phyloP scores from a whole-genome alignment of 2,797 vertebrate species.

The Chromis chromis region DNA sequence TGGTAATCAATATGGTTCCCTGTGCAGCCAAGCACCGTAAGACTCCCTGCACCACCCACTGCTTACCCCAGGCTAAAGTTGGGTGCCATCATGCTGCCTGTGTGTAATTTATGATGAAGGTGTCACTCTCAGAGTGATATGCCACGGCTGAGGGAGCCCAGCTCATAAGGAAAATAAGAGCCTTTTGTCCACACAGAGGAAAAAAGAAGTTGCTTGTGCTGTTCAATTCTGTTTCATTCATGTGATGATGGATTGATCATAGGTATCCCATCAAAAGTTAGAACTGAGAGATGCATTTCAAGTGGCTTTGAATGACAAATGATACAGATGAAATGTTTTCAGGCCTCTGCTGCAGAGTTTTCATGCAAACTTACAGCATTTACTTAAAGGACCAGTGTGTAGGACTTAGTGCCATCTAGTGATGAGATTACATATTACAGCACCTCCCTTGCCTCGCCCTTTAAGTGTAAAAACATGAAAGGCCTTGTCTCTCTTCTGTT shows the following conservation, averaged over 20 bases:
- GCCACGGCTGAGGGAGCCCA: slow-evolving; percentile 58
- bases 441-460: too few species aligned
- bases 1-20: slow-evolving; percentile 79
- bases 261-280: slow-evolving; percentile 46
- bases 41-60: slow-evolving; percentile 58
- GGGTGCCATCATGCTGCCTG: slow-evolving; percentile 51
- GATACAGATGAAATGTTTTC: slow-evolving; percentile 27
- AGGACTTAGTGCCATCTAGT: too few species aligned
- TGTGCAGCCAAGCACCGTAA: slow-evolving; percentile 62
- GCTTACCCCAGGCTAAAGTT: slow-evolving; percentile 60
- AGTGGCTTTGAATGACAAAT: slow-evolving; percentile 56
- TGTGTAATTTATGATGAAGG: slow-evolving; percentile 77
- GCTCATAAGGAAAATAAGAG: slow-evolving; percentile 65
- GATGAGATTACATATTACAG: too few species aligned
- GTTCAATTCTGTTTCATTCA: slow-evolving; percentile 51
- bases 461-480: too few species aligned
- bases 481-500: too few species aligned
- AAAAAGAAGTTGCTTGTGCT: slow-evolving; percentile 46
- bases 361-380: slow-evolving; percentile 20
- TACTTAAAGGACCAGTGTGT: not conserved
- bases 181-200: slow-evolving; percentile 50
- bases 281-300: slow-evolving; percentile 48
- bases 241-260: slow-evolving; percentile 61
- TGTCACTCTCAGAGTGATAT: slow-evolving; percentile 71
- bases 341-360: not conserved